These are phyloP conservation scores for Sarcophaga rosellei DNA, from an alignment of 2,888 invertebrate species.

Conservation along the genomic window DNA sequence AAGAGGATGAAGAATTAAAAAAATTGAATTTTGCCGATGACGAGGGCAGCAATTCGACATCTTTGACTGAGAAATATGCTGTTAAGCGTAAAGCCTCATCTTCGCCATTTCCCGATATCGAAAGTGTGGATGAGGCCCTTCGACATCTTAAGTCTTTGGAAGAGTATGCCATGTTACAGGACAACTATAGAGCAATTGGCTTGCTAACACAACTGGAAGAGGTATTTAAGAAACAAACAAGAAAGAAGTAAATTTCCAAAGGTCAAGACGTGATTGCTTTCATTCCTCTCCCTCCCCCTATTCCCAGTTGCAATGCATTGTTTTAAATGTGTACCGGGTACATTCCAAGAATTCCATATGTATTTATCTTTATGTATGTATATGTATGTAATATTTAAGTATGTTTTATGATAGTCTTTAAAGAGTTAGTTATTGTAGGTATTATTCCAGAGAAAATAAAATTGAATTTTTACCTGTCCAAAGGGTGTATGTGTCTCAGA, in stretches of 20 bases:
- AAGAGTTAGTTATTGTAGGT: no score
- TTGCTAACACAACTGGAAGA: conserved; percentile 76
- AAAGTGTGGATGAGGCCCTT: conserved; percentile 71
- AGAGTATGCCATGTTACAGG: conserved; percentile 76
- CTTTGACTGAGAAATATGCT: conserved; percentile 10
- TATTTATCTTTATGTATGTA: no score
- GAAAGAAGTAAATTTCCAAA: conserved; percentile 18
- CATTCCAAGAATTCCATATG: no score
- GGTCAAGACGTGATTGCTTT: not conserved
- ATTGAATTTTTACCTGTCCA: no score
- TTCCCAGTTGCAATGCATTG: conserved; percentile 23
- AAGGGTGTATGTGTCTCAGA: no score
- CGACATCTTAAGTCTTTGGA: conserved; percentile 74
- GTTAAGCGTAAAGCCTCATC: conserved; percentile 11
- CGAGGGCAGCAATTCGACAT: not conserved
- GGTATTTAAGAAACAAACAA: conserved; percentile 72
- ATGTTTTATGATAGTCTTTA: no score
- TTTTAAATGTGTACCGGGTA: conserved; percentile 50
- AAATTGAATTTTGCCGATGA: conserved; percentile 33
- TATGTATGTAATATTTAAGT: no score
- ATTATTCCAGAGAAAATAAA: no score
- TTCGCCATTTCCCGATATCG: conserved; percentile 63
- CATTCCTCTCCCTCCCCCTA: not conserved
- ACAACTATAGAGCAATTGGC: conserved; percentile 78
- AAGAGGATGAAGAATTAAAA: conserved; percentile 49